Evolutionary conservation across 2,113 vertebrate genomes (phyloP), one percentile per base, ranked within the genome.

Genomic region (Odontophorus gujanensis): DNA sequence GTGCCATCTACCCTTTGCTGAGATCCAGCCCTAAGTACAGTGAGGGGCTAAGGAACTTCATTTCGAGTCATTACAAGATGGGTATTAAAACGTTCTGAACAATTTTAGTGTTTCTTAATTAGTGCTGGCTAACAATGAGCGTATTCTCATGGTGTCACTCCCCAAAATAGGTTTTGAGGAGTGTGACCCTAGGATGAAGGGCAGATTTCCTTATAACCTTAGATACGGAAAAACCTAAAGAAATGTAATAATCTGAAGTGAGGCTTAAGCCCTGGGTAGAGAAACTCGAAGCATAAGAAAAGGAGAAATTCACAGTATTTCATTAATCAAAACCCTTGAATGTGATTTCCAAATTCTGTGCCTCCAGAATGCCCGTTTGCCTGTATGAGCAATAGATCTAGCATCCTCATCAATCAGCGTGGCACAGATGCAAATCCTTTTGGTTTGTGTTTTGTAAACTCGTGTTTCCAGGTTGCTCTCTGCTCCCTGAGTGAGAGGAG

Each of bases 331-430:
- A 19, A 57, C 8, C 16, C 9, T 11, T 82, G 30, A 32, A 45
- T 5, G 7, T n/a, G 32, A 6, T 25, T 79, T 74, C 2, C 0
- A 2, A 40, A 3, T 11, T 11, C 69, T 38, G 11, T 34, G n/a
- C 18, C 26, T 32, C 26, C 62, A 57, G 42, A 59, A 4, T 13
- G 3, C 42, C 8, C 7, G 0, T 24, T 51, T 43, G 22, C 76
- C 55, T n/a, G 43, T 3, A 32, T 1, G 1, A 25, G 3, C 34
- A 43, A 53, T 3, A 76, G 12, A 0, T 57, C 13, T 0, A 59
- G 83, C 48, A 40, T 38, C 82, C 80, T 83, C 85, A 36, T 66
- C 69, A 32, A 55, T 3, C n/a, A 92, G 48, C 6, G 0, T 4
- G 63, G 62, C 67, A 66, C 55, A 69, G 63, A 9, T 58, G 43